Base-by-base conservation (phyloP, 2,113 vertebrate species). In the Seriola aureovittata region DNA sequence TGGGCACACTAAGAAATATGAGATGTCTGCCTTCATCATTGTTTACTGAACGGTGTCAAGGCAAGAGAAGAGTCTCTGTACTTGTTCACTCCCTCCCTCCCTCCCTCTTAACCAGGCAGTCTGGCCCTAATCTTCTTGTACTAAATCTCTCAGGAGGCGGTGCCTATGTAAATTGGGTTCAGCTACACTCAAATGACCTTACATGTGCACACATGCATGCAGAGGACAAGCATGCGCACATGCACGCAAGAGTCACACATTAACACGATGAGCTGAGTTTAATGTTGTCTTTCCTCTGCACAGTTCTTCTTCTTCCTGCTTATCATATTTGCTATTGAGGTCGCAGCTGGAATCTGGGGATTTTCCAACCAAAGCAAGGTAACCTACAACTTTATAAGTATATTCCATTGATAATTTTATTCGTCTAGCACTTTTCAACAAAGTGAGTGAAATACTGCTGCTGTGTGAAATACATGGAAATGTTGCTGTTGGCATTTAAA, bases 291-390 rank as follows among this genome's bases (percentile, higher is more conserved):
- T 32, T 76, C 25, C 42, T 54, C 38, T 87, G 46, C 65, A 29
- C 82, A 99, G 98, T 99, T 99, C 92, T 99, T 99, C 84, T 83
- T 94, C 89, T 99, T 97, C 92, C 97, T 99, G 40, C 92, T 99
- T 3, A 92, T 99, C 88, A 98, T 99, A 89, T 99, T 99, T 92
- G 97, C 96, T 71, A 91, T 98, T 57, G 97, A 99, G 92, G 95
- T 99, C n/a, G 97, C 97, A 13, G 97, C 97, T 42, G 98, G 97
- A 4, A 95, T 99, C 93, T 99, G 97, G 97, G 98, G 97, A 70
- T 99, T 99, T 92, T 94, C 96, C 66, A 97, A 99, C 91, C 98
- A 98, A 92, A 95, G 95, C 23, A 95, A 96, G 96, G 98, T 99
- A 89, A 78, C 81, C 1, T 10, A 19, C 19, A 68, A 14, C 14